These are phyloP conservation scores for Pyrrhosoma nymphula DNA, from an alignment of 2,888 invertebrate genomes.

Conservation along the genomic window DNA sequence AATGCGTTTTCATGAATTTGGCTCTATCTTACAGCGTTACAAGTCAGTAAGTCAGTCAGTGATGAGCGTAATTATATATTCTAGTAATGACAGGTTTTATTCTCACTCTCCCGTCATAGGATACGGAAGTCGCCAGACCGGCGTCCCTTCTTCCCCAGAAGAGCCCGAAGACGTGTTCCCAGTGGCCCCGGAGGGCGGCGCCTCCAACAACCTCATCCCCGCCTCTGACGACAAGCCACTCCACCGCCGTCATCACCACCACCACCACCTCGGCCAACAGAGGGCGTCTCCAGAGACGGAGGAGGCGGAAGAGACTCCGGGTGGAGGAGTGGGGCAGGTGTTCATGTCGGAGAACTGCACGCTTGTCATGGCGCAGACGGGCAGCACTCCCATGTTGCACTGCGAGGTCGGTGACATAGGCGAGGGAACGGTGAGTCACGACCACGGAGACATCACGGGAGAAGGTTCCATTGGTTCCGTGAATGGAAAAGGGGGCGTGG, in stretches of 20 bases:
- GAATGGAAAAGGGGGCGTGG: too few relatives aligned
- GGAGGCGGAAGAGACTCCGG: slow-evolving; percentile 75
- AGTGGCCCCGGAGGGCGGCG: neutral
- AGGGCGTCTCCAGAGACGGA: slow-evolving; percentile 73
- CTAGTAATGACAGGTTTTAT: too few relatives aligned
- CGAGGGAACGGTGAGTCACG: slow-evolving; percentile 82
- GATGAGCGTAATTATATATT: too few relatives aligned
- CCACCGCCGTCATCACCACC: slow-evolving; percentile 57
- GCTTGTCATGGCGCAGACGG: slow-evolving; percentile 83
- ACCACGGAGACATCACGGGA: neutral
- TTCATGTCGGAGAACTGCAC: slow-evolving; percentile 83
- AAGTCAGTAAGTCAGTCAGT: too few relatives aligned
- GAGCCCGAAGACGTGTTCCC: neutral
- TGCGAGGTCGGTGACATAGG: slow-evolving; percentile 84
- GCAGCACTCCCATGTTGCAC: slow-evolving; percentile 82
- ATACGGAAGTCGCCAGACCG: neutral
- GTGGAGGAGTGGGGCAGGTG: slow-evolving; percentile 76
- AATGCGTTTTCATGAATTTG: too few relatives aligned
- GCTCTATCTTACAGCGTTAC: too few relatives aligned
- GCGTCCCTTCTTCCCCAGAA: neutral
- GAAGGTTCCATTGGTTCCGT: too few relatives aligned
- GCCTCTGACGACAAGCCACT: slow-evolving; percentile 11
- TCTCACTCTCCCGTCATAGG: neutral
- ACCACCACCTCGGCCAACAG: slow-evolving; percentile 3
- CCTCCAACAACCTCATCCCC: slow-evolving; percentile 52